phyloP scores from a whole-genome alignment of 2,797 vertebrate genomes.

The Crenichthys baileyi region DNA sequence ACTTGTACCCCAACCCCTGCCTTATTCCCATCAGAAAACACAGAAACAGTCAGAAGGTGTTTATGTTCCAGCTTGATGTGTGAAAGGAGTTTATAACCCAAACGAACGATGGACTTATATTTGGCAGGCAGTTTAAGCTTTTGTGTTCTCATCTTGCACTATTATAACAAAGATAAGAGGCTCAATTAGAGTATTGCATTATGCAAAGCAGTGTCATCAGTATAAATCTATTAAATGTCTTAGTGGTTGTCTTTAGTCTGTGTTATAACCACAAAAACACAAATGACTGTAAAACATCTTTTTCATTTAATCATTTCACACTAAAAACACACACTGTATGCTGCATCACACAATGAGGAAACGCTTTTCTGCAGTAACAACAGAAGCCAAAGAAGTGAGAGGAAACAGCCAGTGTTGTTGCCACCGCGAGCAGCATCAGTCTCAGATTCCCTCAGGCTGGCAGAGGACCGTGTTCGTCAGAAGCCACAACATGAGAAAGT shows the following conservation, averaged over 20 bases:
- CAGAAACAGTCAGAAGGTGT: no score
- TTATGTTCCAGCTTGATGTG: no score
- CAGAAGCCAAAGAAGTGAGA: slow-evolving; percentile 61
- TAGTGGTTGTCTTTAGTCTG: neutral
- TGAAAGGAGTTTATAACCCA: no score
- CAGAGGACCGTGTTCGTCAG: slow-evolving; percentile 44
- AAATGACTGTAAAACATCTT: slow-evolving; percentile 68
- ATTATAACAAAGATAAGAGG: no score
- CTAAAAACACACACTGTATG: slow-evolving; percentile 80
- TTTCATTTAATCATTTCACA: slow-evolving; percentile 80
- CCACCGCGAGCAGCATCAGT: slow-evolving; percentile 1
- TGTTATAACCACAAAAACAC: slow-evolving; percentile 44
- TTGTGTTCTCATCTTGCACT: no score
- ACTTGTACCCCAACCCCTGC: neutral
- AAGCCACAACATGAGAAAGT: slow-evolving; percentile 69
- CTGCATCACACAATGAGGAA: slow-evolving; percentile 75
- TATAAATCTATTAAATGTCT: neutral
- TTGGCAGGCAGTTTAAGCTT: no score
- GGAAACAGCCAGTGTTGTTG: slow-evolving; percentile 46
- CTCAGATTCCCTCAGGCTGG: slow-evolving; percentile 28
- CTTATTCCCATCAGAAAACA: no score
- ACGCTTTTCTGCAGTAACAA: slow-evolving; percentile 57
- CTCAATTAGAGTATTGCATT: no score
- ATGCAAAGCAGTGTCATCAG: no score
- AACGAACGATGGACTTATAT: no score